Percentiles rank a stretch among this genome's conserved stretches.
Evolutionary conservation across 2,888 invertebrate species (phyloP).

Genomic region (Drosophila kanekoi): DNA sequence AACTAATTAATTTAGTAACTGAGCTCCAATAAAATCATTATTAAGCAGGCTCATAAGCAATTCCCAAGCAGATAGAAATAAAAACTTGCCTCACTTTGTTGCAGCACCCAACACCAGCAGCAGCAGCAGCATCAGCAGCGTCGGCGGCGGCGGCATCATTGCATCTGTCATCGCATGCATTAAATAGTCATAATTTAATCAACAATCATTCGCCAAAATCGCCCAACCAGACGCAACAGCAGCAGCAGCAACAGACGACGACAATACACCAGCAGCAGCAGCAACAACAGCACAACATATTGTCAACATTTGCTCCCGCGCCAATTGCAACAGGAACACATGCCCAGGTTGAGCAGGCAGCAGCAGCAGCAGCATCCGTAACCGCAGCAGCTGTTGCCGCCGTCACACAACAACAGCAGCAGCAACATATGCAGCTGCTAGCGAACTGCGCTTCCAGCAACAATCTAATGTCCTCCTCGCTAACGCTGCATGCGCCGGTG

Average conservation of each 20-base stretch:
- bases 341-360: conserved; percentile 36
- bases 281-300: conserved; percentile 68
- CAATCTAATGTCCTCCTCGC: conserved; percentile 85
- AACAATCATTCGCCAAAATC: conserved; percentile 85
- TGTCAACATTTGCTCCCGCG: conserved; percentile 78
- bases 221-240: conserved; percentile 83
- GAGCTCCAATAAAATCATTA: not conserved
- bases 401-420: conserved; percentile 82
- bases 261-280: conserved; percentile 69
- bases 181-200: conserved; percentile 85
- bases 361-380: conserved; percentile 39
- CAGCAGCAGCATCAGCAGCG: conserved; percentile 42
- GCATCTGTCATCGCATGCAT: conserved; percentile 85
- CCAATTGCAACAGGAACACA: conserved; percentile 40
- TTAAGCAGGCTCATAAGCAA: not conserved
- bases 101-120: conserved; percentile 80
- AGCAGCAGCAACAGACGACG: conserved; percentile 48
- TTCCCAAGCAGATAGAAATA: not conserved
- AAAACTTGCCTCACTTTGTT: conserved; percentile 29
- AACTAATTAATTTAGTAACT: conserved; percentile 19
- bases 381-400: conserved; percentile 68
- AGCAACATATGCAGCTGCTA: conserved; percentile 79
- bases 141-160: conserved; percentile 68
- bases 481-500: conserved; percentile 78
- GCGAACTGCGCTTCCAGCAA: conserved; percentile 81